Percentiles rank a stretch among this genome's conserved stretches.
These are phyloP conservation scores for Agriopis marginaria DNA, from an alignment of 2,888 invertebrate genomes.

Conservation along the genomic window DNA sequence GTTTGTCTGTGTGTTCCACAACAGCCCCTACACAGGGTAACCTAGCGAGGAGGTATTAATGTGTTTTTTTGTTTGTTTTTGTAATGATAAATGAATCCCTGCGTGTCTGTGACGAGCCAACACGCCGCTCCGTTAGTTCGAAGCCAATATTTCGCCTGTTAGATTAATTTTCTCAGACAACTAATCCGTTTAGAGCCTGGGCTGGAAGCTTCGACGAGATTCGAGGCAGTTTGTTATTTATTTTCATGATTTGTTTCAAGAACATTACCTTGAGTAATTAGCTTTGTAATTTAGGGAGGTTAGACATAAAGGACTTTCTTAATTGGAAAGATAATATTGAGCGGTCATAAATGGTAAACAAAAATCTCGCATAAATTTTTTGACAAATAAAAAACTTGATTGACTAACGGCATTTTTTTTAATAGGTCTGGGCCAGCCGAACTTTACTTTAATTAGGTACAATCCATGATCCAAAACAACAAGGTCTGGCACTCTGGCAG, in stretches of 20 bases:
- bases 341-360: too few relatives aligned
- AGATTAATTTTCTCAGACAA: slow-evolving; percentile 27
- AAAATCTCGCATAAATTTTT: too few relatives aligned
- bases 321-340: neutral
- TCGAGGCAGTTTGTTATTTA: slow-evolving; percentile 3
- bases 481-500: too few relatives aligned
- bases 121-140: neutral
- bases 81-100: neutral
- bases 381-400: too few relatives aligned
- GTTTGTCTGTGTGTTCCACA: neutral
- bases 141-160: slow-evolving; percentile 25
- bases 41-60: neutral
- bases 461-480: too few relatives aligned
- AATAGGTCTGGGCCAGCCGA: too few relatives aligned
- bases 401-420: too few relatives aligned
- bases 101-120: neutral
- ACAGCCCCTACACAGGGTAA: neutral
- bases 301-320: neutral
- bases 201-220: slow-evolving; percentile 9
- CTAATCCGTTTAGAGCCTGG: slow-evolving; percentile 21
- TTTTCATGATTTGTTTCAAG: neutral
- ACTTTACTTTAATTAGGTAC: too few relatives aligned
- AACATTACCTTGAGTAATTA: neutral
- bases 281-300: neutral
- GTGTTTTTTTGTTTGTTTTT: neutral